Base-by-base conservation (phyloP, 37 sponge, comb jelly and placozoan species). In the Hexactinellida sp. region DNA sequence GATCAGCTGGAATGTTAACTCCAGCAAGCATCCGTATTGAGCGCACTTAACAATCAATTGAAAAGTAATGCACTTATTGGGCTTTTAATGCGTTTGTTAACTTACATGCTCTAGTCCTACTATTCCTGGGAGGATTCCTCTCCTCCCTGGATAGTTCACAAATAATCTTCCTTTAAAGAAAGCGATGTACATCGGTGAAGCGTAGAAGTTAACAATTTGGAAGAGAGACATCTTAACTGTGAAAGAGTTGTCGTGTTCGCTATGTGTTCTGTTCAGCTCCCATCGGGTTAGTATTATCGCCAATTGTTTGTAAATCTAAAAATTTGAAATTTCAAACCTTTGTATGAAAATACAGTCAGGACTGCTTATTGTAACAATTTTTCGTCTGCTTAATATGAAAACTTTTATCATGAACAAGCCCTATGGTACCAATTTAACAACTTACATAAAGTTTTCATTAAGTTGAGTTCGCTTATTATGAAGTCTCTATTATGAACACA, bases 231-330 rank as follows among this genome's bases (percentile, higher is more conserved):
- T 89, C 82, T 98, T 98, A 82, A 85, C 83, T 37, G 92, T 96
- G 89, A 95, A 94, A 36, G 85, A 89, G 91, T 98, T 94, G 24
- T 98, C 99, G 88, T 90, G 92, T 35, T 98, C 94, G 36, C 94
- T 98, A 36, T 91, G 94, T 7, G 96, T 98, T n/a, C 99, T 90
- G 85, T 95, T 96, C 83, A 95, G 83, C 55, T 98, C 99, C 76
- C 76, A 63, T n/a, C 13, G 3, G 3, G 76, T 63, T n/a, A 63
- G 30, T 21, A 63, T 23, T 25, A 63, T 63, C 5, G 76, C 76
- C 76, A 63, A 63, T 63, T 28, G 76, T 63, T 28, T 23, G 76
- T 63, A 63, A n/a, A 63, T 63, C 76, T 63, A 63, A 32, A 41
- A 13, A 41, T 41, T 16, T 5, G 47, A 41, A 16, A 16, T 41